Evolutionary conservation across 2,888 invertebrate genomes (phyloP).

Genomic region (Hyppa rectilinea): DNA sequence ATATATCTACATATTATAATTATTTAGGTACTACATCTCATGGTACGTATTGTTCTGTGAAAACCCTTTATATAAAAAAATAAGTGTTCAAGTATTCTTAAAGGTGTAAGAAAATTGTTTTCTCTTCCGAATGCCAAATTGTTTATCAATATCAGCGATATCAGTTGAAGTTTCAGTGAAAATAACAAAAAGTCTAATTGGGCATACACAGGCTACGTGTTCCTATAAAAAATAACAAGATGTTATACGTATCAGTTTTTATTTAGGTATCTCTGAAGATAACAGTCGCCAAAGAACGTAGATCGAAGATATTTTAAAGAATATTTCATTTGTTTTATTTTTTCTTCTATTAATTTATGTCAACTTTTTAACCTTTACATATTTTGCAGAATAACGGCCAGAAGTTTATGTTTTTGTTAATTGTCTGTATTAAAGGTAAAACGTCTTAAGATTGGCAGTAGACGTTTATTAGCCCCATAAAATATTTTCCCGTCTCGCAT

Average conservation of each 20-base stretch:
- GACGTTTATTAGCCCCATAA: not conserved
- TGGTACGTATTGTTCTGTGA: not conserved
- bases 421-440: not conserved
- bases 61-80: not conserved
- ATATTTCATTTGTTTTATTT: too few species aligned
- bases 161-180: conserved; percentile 24
- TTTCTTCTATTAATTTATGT: not conserved
- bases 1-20: not conserved
- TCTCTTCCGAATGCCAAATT: conserved; percentile 34
- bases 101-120: conserved; percentile 28
- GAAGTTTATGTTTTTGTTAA: not conserved
- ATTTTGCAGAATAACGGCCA: not conserved
- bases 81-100: not conserved
- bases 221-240: conserved; percentile 63
- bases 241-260: conserved; percentile 22
- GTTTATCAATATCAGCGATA: conserved; percentile 53
- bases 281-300: not conserved
- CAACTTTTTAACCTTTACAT: not conserved
- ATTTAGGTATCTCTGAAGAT: conserved; percentile 21
- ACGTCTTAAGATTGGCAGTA: not conserved
- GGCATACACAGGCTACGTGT: conserved; percentile 36
- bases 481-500: not conserved
- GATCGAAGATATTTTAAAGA: conserved; percentile 1
- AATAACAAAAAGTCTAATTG: conserved; percentile 48
- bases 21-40: not conserved